Conservation (phyloP, 2,113 vertebrate species). For the Chamaea fasciata region DNA sequence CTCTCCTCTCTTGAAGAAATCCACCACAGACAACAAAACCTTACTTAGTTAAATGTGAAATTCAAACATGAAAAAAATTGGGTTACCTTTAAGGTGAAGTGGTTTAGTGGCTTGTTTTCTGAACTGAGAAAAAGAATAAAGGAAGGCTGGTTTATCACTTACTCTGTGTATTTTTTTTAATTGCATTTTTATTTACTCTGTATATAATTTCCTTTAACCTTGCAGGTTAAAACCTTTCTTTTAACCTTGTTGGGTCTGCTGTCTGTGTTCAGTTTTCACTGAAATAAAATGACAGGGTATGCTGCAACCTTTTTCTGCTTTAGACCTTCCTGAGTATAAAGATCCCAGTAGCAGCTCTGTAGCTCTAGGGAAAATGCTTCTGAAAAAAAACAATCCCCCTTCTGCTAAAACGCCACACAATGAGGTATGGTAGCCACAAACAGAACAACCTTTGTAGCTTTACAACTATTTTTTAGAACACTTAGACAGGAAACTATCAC, state of each 20-base stretch:
- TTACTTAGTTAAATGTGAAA: neutral
- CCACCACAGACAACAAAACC: neutral
- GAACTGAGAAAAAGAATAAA: neutral
- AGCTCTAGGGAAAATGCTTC: neutral
- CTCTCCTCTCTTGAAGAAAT: neutral
- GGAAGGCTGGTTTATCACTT: neutral
- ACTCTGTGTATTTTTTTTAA: neutral
- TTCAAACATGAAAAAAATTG: neutral
- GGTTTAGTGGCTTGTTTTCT: neutral
- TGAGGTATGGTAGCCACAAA: neutral
- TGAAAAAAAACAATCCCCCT: neutral
- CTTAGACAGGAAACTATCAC: neutral
- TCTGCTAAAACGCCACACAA: neutral
- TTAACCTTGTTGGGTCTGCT: neutral
- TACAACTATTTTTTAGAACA: neutral
- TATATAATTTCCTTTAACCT: neutral
- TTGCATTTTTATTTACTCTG: neutral
- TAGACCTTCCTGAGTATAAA: neutral
- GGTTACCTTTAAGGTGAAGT: neutral
- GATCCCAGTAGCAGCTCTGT: neutral
- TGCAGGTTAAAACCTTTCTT: neutral
- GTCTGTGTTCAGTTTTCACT: neutral
- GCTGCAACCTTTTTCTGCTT: neutral
- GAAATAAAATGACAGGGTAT: neutral
- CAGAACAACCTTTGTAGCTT: neutral